phyloP scores from a whole-genome alignment of 2,113 vertebrate genomes.

The Sinocyclocheilus anophthalmus region DNA sequence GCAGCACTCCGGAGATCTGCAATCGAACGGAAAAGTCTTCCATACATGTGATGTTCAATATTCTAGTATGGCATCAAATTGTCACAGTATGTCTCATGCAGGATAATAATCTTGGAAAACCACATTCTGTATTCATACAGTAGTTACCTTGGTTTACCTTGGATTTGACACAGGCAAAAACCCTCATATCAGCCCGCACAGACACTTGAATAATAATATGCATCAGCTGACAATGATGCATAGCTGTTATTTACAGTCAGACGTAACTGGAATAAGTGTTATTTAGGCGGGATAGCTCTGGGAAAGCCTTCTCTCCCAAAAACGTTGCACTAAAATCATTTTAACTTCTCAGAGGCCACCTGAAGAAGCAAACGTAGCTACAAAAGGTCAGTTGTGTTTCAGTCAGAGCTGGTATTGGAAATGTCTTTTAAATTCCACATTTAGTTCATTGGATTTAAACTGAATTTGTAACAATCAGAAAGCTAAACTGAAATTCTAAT shows the following conservation, averaged over 20 bases:
- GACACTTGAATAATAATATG: slow-evolving; percentile 12
- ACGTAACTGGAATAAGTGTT: not conserved
- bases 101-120: slow-evolving; percentile 2
- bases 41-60: not conserved
- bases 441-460: not conserved
- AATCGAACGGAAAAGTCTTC: not conserved
- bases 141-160: not conserved
- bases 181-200: not conserved
- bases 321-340: not conserved
- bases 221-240: slow-evolving; percentile 7
- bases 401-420: not conserved
- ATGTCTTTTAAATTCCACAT: not conserved
- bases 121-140: not conserved
- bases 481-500: not conserved
- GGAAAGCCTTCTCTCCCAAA: not conserved
- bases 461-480: not conserved
- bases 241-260: not conserved
- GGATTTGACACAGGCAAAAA: not conserved
- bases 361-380: not conserved
- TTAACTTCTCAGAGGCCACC: not conserved
- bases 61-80: not conserved
- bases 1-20: not conserved
- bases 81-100: not conserved
- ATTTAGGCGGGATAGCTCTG: not conserved
- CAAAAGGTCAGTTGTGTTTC: not conserved